Evolutionary conservation across 2,797 vertebrate species (phyloP).

Genomic region (Hyperoplus immaculatus): DNA sequence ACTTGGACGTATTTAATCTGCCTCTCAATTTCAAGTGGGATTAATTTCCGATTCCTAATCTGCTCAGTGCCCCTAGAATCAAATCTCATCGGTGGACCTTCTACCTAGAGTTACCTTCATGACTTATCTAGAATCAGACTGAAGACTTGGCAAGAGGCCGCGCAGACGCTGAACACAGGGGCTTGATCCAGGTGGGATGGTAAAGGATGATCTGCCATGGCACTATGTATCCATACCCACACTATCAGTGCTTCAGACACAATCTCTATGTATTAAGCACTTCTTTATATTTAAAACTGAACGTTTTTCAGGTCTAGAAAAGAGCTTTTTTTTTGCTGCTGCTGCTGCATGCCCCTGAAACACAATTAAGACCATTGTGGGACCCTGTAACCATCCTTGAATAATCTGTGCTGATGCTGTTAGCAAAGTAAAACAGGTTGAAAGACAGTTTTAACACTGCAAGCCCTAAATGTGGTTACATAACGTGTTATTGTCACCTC

Average conservation of each 20-base stretch:
- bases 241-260: neutral
- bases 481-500: conserved; percentile 36
- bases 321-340: no score
- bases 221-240: conserved; percentile 1
- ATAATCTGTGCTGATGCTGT: conserved; percentile 6
- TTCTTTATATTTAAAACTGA: neutral
- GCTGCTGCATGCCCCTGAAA: neutral
- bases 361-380: neutral
- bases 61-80: conserved; percentile 72
- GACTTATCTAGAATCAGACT: conserved; percentile 26
- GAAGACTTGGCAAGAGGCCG: conserved; percentile 1
- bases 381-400: neutral
- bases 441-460: conserved; percentile 8
- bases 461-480: conserved; percentile 32
- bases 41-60: conserved; percentile 78
- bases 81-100: conserved; percentile 70
- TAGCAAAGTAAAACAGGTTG: conserved; percentile 6
- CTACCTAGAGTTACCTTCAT: conserved; percentile 41
- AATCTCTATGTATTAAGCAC: neutral
- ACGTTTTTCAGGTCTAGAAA: neutral
- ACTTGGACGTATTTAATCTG: conserved; percentile 80
- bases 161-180: conserved; percentile 9
- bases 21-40: conserved; percentile 79
- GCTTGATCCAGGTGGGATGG: conserved; percentile 17
- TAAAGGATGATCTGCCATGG: conserved; percentile 25